These are phyloP conservation scores for Oxyteleia sp. DNA, from an alignment of 2,888 invertebrate species.

Conservation along the genomic window DNA sequence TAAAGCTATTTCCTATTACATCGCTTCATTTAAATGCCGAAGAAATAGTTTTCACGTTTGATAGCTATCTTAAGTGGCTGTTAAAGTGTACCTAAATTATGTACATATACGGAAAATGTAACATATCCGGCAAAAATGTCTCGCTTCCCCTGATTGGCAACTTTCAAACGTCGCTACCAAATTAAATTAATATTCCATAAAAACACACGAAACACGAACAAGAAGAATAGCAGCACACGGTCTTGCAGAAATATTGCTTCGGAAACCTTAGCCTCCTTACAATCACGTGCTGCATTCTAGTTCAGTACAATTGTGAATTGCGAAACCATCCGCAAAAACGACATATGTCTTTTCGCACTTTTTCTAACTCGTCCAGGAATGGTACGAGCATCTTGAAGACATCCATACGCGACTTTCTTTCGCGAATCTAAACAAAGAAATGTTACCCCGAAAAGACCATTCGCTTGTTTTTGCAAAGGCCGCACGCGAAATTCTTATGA, in stretches of 20 bases:
- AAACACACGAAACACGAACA: background rate
- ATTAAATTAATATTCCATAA: background rate
- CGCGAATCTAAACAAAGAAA: background rate
- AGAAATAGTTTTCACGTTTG: conserved; percentile 7
- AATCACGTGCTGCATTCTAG: conserved; percentile 51
- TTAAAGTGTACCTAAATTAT: background rate
- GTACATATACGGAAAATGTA: conserved; percentile 2
- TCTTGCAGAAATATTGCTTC: conserved; percentile 4
- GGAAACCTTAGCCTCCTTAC: conserved; percentile 60
- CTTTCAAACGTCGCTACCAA: background rate
- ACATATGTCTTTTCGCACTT: conserved; percentile 57
- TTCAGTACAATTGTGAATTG: conserved; percentile 51
- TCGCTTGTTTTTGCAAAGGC: conserved; percentile 34
- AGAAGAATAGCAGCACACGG: no score
- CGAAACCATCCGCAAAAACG: conserved; percentile 36
- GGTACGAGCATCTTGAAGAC: conserved; percentile 14
- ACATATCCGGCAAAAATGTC: background rate
- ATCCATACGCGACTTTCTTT: conserved; percentile 33
- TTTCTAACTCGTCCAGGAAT: conserved; percentile 39
- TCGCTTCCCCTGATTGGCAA: background rate
- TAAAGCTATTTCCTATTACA: conserved; percentile 7
- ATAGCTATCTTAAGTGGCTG: conserved; percentile 7
- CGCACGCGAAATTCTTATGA: conserved; percentile 54
- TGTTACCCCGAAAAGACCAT: conserved; percentile 17
- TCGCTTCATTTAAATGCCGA: conserved; percentile 6